phyloP scores from a whole-genome alignment of 2,113 vertebrate species.

The Pagrus major region DNA sequence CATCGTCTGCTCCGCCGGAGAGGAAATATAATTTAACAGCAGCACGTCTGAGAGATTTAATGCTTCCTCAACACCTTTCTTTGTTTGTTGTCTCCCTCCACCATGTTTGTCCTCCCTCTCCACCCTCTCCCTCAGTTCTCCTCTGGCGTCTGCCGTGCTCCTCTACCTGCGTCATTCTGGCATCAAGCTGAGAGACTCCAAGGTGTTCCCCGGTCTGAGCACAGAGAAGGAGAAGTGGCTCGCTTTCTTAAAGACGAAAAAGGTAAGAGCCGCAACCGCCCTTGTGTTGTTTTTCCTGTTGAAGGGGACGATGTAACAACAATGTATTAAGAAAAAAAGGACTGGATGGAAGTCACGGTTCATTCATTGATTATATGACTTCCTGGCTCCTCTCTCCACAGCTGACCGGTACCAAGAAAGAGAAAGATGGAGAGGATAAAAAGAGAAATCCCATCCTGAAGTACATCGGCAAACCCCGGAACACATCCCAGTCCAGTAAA shows the following conservation, averaged over 20 bases:
- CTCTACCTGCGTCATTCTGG: conserved; percentile 91
- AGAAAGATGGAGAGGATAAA: conserved; percentile 90
- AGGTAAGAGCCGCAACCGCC: conserved; percentile 77
- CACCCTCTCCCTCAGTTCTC: conserved; percentile 78
- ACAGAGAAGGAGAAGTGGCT: conserved; percentile 95
- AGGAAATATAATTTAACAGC: not conserved
- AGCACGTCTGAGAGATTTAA: not conserved
- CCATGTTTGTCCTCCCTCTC: not conserved
- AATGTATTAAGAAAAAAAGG: too few relatives aligned
- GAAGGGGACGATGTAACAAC: not conserved
- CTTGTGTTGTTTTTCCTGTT: not conserved
- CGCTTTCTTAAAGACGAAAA: conserved; percentile 92
- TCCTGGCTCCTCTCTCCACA: conserved; percentile 62
- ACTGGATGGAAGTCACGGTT: not conserved
- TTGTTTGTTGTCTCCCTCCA: not conserved
- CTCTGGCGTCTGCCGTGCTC: conserved; percentile 90
- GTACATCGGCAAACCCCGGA: conserved; percentile 93
- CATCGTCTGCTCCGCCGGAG: rapidly evolving
- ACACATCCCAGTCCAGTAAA: conserved; percentile 93
- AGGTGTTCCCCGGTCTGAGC: conserved; percentile 83
- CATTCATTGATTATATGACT: not conserved
- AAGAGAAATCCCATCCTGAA: conserved; percentile 95
- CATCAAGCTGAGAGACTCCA: conserved; percentile 89
- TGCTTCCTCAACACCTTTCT: conserved; percentile 7
- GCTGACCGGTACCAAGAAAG: conserved; percentile 89